A percentile compares a stretch with the other conserved stretches of the same genome.
Evolutionary conservation across 2,888 invertebrate genomes (phyloP).

Genomic region (Andricus curvator): DNA sequence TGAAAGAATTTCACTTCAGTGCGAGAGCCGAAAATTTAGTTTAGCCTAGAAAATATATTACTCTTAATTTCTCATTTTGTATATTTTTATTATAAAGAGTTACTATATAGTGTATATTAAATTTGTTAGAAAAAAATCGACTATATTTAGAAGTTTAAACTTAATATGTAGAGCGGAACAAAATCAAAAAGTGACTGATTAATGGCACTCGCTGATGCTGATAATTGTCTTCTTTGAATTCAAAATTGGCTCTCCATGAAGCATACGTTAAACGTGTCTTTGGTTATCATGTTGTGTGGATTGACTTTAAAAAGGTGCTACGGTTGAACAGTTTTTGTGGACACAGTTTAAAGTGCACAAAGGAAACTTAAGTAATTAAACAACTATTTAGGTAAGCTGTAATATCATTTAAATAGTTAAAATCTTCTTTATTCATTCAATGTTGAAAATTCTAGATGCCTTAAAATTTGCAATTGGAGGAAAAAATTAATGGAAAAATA

Average conservation of each 20-base stretch:
- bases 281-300: background rate
- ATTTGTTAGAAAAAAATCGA: background rate
- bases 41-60: background rate
- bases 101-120: background rate
- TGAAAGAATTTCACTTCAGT: background rate
- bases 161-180: background rate
- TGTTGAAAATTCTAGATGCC: background rate
- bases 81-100: constrained; percentile 1
- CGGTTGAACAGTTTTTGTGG: constrained; percentile 23
- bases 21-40: background rate
- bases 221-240: background rate
- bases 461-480: background rate
- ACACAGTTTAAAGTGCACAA: constrained; percentile 20
- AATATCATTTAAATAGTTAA: too few relatives aligned
- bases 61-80: background rate
- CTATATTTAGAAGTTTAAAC: background rate
- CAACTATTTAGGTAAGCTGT: background rate
- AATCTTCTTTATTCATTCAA: too few relatives aligned
- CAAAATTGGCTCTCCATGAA: background rate
- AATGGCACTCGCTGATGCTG: background rate
- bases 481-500: background rate
- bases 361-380: background rate
- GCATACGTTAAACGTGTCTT: background rate
- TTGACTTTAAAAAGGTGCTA: constrained; percentile 38
- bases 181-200: background rate